Evolutionary conservation across 2,113 vertebrate species (phyloP).

Genomic region (Megaceryle torquata): DNA sequence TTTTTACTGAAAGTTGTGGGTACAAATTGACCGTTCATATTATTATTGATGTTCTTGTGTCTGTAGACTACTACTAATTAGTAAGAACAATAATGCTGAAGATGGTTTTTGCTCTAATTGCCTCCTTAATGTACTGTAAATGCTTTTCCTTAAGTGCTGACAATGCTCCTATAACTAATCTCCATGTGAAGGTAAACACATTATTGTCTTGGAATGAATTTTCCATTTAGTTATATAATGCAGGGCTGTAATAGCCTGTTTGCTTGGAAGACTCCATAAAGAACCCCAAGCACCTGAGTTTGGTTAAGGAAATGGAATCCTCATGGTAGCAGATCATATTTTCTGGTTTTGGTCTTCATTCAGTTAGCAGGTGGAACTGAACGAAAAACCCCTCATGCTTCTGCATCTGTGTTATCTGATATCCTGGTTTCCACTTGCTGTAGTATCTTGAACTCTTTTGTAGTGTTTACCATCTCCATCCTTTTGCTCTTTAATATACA

Average conservation of each 20-base stretch:
- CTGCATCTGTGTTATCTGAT: background rate
- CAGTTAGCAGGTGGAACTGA: background rate
- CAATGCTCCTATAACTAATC: slow-evolving; percentile 60
- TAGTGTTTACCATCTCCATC: background rate
- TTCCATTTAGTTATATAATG: slow-evolving; percentile 52
- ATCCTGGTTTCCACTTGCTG: background rate
- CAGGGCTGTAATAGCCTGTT: slow-evolving; percentile 18
- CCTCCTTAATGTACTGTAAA: slow-evolving; percentile 60
- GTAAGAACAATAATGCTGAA: slow-evolving; percentile 69
- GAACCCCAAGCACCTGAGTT: background rate
- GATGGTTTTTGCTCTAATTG: slow-evolving; percentile 68
- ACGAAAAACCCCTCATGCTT: fast-evolving
- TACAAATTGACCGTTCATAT: slow-evolving; percentile 47
- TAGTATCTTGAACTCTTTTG: background rate
- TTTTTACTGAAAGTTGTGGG: slow-evolving; percentile 27
- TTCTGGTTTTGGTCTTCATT: background rate
- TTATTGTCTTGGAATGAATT: slow-evolving; percentile 52
- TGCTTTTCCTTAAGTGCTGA: slow-evolving; percentile 71
- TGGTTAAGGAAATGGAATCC: background rate
- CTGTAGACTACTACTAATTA: slow-evolving; percentile 66
- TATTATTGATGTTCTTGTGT: slow-evolving; percentile 48
- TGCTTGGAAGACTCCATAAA: slow-evolving; percentile 25
- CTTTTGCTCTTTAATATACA: background rate
- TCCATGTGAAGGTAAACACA: slow-evolving; percentile 58
- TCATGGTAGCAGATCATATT: background rate